These are phyloP conservation scores for Zoroaster sp. DNA, from an alignment of 53 echinoderm and acorn worm genomes.

Conservation along the genomic window DNA sequence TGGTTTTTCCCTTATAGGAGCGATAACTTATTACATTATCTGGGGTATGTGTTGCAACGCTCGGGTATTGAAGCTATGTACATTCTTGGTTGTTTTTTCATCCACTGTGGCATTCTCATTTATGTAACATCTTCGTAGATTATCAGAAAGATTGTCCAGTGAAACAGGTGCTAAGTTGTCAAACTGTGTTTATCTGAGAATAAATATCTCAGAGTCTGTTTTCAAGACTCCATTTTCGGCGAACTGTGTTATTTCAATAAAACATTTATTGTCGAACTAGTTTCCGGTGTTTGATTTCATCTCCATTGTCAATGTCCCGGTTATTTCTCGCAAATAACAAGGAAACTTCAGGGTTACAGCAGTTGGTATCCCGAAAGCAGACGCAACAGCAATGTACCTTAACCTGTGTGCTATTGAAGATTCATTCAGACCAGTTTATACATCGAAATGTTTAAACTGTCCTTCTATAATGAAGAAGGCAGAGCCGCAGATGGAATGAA, in stretches of 20 bases:
- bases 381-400: neutral
- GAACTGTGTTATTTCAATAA: neutral
- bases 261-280: neutral
- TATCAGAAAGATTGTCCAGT: neutral
- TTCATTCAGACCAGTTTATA: neutral
- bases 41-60: neutral
- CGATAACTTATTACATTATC: neutral
- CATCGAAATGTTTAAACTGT: no score
- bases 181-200: neutral
- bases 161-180: neutral
- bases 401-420: neutral
- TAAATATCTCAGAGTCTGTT: neutral
- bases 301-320: neutral
- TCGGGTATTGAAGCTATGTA: neutral
- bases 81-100: neutral
- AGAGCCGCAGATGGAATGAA: neutral
- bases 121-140: neutral
- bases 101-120: neutral
- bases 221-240: neutral
- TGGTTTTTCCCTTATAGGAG: neutral
- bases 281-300: conserved; percentile 14
- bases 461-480: neutral
- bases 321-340: neutral
- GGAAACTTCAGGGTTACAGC: neutral
- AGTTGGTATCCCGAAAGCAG: no score